Conservation (phyloP, 2,888 invertebrate species). For the Eulithis testata region DNA sequence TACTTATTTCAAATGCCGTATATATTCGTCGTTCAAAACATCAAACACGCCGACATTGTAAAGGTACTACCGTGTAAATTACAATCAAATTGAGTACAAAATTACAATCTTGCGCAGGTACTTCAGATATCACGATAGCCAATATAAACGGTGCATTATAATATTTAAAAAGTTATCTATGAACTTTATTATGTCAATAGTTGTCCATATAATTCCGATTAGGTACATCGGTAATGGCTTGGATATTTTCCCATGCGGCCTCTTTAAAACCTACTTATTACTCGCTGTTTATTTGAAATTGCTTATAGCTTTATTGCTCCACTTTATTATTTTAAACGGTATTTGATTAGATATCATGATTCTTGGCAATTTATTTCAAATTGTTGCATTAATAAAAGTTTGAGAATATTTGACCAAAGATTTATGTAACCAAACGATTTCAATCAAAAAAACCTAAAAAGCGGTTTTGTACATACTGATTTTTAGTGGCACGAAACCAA, state of each 20-base stretch:
- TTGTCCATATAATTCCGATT: constrained; percentile 64
- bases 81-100: constrained; percentile 47
- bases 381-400: constrained; percentile 1
- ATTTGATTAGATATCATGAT: constrained; percentile 38
- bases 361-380: constrained; percentile 23
- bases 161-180: constrained; percentile 57
- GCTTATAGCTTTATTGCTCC: constrained; percentile 49
- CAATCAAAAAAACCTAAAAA: no score
- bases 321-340: constrained; percentile 45
- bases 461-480: no score
- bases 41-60: constrained; percentile 33
- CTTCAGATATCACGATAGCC: constrained; percentile 54
- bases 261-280: constrained; percentile 49
- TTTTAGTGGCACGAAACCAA: neutral
- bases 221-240: constrained; percentile 63
- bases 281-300: constrained; percentile 56
- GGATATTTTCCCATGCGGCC: constrained; percentile 65
- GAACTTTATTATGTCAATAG: constrained; percentile 72
- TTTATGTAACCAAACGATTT: no score
- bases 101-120: constrained; percentile 53
- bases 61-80: constrained; percentile 38
- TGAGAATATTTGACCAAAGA: no score
- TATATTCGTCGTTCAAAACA: constrained; percentile 19
- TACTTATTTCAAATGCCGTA: constrained; percentile 20
- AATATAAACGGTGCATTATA: constrained; percentile 46